A percentile compares a stretch with the other conserved stretches of the same genome.
These are phyloP conservation scores for Nysson spinosus DNA, from an alignment of 2,888 invertebrate species.

Conservation along the genomic window DNA sequence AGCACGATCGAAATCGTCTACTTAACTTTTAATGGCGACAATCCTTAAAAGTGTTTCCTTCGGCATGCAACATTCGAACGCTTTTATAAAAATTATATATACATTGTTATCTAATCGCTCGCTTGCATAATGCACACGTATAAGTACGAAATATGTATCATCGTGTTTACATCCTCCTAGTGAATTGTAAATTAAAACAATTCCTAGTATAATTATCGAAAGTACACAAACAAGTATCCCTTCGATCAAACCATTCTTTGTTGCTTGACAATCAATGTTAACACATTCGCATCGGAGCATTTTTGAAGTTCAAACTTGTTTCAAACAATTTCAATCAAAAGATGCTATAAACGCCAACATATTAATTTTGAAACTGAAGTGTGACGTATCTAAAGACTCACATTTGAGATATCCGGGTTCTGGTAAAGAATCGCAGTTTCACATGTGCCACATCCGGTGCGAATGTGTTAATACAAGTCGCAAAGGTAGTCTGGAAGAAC, in stretches of 20 bases:
- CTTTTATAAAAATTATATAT: slow-evolving; percentile 56
- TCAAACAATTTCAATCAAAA: too few relatives aligned
- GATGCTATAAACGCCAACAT: too few relatives aligned
- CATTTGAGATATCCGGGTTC: too few relatives aligned
- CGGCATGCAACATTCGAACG: slow-evolving; percentile 26
- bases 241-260: slow-evolving; percentile 18
- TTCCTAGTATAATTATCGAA: slow-evolving; percentile 20
- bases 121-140: slow-evolving; percentile 40
- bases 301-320: too few relatives aligned
- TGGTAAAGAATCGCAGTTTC: too few relatives aligned
- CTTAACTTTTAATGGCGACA: not conserved
- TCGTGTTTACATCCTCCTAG: not conserved
- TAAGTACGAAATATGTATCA: slow-evolving; percentile 38
- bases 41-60: slow-evolving; percentile 4
- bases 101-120: slow-evolving; percentile 55
- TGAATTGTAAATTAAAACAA: slow-evolving; percentile 33
- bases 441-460: too few relatives aligned
- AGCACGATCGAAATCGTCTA: slow-evolving; percentile 5
- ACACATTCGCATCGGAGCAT: too few relatives aligned
- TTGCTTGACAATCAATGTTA: slow-evolving; percentile 7
- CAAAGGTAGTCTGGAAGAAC: too few relatives aligned
- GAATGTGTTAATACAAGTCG: too few relatives aligned
- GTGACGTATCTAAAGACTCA: too few relatives aligned
- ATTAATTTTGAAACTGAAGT: too few relatives aligned
- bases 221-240: slow-evolving; percentile 45